A percentile compares a stretch with the other conserved stretches of the same genome.
phyloP scores from a whole-genome alignment of 2,797 vertebrate genomes.

The Borostomias antarcticus region DNA sequence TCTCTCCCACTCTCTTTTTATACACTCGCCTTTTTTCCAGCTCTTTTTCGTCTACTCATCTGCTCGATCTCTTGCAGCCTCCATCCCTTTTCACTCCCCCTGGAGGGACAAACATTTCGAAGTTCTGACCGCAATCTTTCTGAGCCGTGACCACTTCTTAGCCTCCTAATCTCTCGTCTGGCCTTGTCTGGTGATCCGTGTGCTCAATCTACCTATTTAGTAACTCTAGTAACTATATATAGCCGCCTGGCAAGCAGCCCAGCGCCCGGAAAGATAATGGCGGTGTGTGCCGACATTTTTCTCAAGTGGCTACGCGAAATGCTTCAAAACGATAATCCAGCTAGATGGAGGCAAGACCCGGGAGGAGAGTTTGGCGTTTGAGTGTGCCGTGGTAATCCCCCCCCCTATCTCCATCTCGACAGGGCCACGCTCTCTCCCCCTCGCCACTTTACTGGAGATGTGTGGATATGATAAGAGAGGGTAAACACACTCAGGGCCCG shows the following conservation, averaged over 20 bases:
- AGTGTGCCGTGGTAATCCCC: conserved; percentile 63
- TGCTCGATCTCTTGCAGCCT: conserved; percentile 26
- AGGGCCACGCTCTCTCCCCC: conserved; percentile 45
- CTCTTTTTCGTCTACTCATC: conserved; percentile 37
- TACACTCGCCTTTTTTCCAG: not conserved
- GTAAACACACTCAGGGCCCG: conserved; percentile 65
- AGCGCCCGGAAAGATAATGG: conserved; percentile 57
- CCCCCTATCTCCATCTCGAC: conserved; percentile 56
- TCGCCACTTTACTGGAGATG: conserved; percentile 61
- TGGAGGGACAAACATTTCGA: not conserved
- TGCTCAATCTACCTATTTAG: conserved; percentile 43
- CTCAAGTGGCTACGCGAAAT: conserved; percentile 63
- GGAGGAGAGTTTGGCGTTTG: conserved; percentile 52
- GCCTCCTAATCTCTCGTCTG: conserved; percentile 30
- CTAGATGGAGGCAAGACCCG: conserved; percentile 40
- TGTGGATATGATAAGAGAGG: conserved; percentile 66
- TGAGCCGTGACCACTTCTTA: conserved; percentile 7
- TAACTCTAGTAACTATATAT: conserved; percentile 40
- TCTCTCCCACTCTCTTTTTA: conserved; percentile 6
- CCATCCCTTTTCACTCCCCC: conserved; percentile 21
- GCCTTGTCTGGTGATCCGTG: conserved; percentile 24
- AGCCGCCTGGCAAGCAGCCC: conserved; percentile 51
- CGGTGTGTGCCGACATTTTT: conserved; percentile 60
- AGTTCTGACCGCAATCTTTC: not conserved
- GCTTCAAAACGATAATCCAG: conserved; percentile 67